phyloP scores from a whole-genome alignment of 1,140 invertebrate genomes.

The Drosophila murphyi region DNA sequence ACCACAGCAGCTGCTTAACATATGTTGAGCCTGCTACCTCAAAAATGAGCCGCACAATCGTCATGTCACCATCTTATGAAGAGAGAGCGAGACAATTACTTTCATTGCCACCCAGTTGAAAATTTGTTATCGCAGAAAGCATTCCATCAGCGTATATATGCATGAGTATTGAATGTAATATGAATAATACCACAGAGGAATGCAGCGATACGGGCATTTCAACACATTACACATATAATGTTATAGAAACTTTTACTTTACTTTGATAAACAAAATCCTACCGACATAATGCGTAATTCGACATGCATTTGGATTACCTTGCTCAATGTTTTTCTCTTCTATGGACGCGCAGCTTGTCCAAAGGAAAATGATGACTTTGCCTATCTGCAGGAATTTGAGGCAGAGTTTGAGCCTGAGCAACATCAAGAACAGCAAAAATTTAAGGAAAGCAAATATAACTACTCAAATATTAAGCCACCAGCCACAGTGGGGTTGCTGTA shows the following conservation, averaged over 20 bases:
- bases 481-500: slow-evolving; percentile 88
- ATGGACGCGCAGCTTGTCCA: background rate
- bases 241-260: background rate
- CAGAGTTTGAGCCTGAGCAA: background rate
- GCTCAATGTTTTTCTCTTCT: background rate
- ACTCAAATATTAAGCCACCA: slow-evolving; percentile 30
- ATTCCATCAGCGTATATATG: background rate
- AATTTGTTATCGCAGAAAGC: slow-evolving; percentile 7
- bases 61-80: too few species aligned
- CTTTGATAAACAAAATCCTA: background rate
- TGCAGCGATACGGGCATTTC: background rate
- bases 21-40: too few species aligned
- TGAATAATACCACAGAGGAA: background rate
- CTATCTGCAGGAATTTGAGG: background rate
- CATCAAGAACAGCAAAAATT: background rate
- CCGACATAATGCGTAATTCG: background rate
- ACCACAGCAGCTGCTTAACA: too few species aligned
- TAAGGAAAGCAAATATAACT: slow-evolving; percentile 31
- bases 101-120: background rate
- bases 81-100: background rate
- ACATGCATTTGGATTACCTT: background rate
- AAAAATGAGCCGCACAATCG: too few species aligned
- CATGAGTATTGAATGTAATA: background rate
- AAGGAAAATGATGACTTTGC: background rate
- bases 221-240: background rate